Base-by-base conservation (phyloP, 2,888 invertebrate species). In the Drosophila planitibia region DNA sequence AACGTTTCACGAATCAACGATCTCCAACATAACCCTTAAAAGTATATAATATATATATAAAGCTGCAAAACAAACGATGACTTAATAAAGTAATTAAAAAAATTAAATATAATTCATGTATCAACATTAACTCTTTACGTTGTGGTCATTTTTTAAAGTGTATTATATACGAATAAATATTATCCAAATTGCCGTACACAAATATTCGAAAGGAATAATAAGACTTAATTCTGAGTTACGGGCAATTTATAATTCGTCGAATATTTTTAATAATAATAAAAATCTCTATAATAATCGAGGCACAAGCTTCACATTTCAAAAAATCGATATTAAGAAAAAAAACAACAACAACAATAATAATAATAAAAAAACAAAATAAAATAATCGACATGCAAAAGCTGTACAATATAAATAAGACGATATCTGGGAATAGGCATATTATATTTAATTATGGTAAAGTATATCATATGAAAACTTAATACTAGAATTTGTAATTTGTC, bases 41-140 rank as follows among this genome's bases (percentile, higher is more conserved):
- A 4, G 14, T 14, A 14, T 14, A 14, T 37, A 37, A 37, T 16
- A 16, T 37, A 37, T 0, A 37, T 33, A 33, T 12, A 33, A n/a
- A 41, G 9, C 39, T 19, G 1, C 1, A 37, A n/a, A 39, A 37
- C 19, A 9, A 39, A n/a, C 1, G 3, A 39, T 4, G 4, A 4
- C n/a, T 41, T n/a, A 41, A n/a, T 41, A 41, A n/a, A n/a, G 41
- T 12, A 12, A 44, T 12, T n/a, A 6, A n/a, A n/a, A 12, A 44
- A 12, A 12, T n/a, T 3, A n/a, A 1, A 6, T n/a, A 6, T n/a
- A n/a, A 44, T n/a, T 5, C 3, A 6, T n/a, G 0, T 3, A 44
- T n/a, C 12, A n/a, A 5, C 1, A n/a, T 19, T 39, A 37, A 39
- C 3, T 41, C 12, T 44, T 44, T 12, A 6, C 5, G n/a, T n/a